phyloP scores from a whole-genome alignment of 2,113 vertebrate species.

The Prinia subflava region DNA sequence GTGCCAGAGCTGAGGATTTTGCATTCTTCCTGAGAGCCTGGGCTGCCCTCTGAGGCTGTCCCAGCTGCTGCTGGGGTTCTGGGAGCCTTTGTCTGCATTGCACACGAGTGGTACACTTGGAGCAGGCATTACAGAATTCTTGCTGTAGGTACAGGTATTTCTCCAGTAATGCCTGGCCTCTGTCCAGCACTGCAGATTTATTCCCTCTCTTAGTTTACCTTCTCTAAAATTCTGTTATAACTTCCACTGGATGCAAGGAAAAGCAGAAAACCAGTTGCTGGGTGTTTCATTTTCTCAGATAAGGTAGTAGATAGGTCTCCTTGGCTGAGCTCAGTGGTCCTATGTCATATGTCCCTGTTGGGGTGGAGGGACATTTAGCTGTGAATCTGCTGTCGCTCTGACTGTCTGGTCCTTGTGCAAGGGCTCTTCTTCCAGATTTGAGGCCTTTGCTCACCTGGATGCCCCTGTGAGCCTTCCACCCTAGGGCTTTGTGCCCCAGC shows the following conservation, averaged over 20 bases:
- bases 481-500: neutral
- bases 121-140: neutral
- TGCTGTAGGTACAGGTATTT: neutral
- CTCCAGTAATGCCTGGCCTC: neutral
- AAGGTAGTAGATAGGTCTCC: neutral
- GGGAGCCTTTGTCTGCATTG: accelerated
- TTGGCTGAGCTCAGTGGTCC: neutral
- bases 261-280: neutral
- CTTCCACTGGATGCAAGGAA: neutral
- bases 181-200: neutral
- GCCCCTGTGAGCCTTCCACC: neutral
- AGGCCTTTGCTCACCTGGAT: neutral
- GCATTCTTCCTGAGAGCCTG: neutral
- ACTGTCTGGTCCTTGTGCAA: neutral
- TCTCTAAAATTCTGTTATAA: neutral
- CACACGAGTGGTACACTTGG: neutral
- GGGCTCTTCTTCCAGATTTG: neutral
- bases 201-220: neutral
- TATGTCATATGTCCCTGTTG: accelerated
- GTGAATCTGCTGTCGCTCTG: neutral
- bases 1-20: neutral
- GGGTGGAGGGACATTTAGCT: too few relatives aligned
- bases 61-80: neutral
- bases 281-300: neutral
- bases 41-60: neutral